Evolutionary conservation across 2,113 vertebrate genomes (phyloP).

Genomic region (Todiramphus saurophagus): DNA sequence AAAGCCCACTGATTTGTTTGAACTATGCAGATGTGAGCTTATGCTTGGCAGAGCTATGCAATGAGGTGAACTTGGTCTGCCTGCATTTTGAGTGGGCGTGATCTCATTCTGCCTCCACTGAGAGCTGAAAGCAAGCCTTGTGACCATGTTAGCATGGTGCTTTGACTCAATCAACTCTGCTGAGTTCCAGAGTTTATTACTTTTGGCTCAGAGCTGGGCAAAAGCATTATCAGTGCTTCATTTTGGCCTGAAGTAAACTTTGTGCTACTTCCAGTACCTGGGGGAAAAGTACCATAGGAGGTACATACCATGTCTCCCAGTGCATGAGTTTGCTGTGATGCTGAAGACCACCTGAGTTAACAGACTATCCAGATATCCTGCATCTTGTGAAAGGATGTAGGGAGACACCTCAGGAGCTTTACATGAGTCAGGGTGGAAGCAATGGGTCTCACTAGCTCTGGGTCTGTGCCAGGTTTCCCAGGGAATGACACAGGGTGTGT

Average conservation of each 20-base stretch:
- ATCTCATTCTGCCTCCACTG: not conserved
- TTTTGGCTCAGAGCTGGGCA: not conserved
- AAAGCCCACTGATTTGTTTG: not conserved
- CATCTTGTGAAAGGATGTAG: not conserved
- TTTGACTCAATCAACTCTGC: not conserved
- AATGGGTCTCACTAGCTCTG: not conserved
- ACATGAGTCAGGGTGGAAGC: not conserved
- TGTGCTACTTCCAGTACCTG: not conserved
- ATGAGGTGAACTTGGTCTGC: not conserved
- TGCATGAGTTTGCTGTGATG: not conserved
- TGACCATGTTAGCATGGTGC: not conserved
- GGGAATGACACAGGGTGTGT: not conserved
- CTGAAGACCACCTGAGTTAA: not conserved
- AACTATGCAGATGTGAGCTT: not conserved
- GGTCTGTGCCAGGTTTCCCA: not conserved
- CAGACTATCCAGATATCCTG: not conserved
- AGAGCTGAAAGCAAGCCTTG: not conserved
- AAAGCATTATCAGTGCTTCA: not conserved
- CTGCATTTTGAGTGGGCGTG: not conserved
- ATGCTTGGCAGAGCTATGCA: not conserved
- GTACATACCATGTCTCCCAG: rapidly evolving
- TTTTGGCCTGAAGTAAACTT: not conserved
- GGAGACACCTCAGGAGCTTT: not conserved
- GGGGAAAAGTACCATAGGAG: not conserved
- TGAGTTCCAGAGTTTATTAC: not conserved